These are phyloP conservation scores for Scolopax bukidnonensis DNA, from an alignment of 2,797 vertebrate species.

Conservation along the genomic window DNA sequence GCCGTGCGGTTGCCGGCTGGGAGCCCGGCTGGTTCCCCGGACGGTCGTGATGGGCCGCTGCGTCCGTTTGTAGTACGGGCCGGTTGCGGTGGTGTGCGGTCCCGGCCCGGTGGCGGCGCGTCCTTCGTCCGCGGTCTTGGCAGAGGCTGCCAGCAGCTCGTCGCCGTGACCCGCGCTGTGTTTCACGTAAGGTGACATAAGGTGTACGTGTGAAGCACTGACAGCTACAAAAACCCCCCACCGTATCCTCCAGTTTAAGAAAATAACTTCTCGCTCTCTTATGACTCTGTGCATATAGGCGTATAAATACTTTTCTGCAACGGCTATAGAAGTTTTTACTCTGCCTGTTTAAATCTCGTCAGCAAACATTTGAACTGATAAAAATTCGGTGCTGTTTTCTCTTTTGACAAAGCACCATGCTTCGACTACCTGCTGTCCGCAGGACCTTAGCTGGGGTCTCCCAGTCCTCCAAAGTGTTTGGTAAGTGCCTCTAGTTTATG, in stretches of 20 bases:
- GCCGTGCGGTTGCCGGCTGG: background rate
- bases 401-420: slow-evolving; percentile 78
- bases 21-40: background rate
- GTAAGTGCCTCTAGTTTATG: slow-evolving; percentile 70
- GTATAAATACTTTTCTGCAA: fast-evolving
- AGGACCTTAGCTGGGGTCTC: slow-evolving; percentile 76
- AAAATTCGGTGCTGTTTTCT: background rate
- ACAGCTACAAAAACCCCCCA: fast-evolving
- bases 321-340: background rate
- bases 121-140: background rate
- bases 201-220: fast-evolving
- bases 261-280: background rate
- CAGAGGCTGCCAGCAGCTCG: background rate
- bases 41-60: fast-evolving
- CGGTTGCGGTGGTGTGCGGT: background rate
- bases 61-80: fast-evolving
- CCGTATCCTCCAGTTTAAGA: fast-evolving
- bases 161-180: fast-evolving
- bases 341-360: background rate
- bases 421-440: slow-evolving; percentile 80
- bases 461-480: slow-evolving; percentile 72
- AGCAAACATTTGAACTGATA: background rate
- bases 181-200: background rate
- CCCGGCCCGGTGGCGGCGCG: background rate
- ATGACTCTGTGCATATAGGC: fast-evolving